A percentile compares a stretch with the other conserved stretches of the same genome.
Evolutionary conservation across 2,888 invertebrate genomes (phyloP).

Genomic region (Spisula subtruncata): DNA sequence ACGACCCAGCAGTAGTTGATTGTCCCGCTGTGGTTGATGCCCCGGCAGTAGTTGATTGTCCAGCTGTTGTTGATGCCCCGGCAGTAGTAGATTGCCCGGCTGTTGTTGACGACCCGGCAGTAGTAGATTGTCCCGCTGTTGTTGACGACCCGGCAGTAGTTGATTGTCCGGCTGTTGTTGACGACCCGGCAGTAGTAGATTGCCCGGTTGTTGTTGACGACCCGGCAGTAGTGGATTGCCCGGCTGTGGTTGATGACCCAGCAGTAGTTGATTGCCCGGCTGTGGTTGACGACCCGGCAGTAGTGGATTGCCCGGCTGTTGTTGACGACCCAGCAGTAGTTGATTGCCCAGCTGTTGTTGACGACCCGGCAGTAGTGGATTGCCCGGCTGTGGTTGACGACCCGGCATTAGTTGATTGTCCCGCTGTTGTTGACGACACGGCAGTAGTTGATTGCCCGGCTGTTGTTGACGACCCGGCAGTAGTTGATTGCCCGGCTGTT

Average conservation of each 20-base stretch:
- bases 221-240: not conserved
- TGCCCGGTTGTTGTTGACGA: not conserved
- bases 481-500: not conserved
- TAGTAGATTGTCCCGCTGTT: not conserved
- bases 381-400: not conserved
- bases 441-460: slow-evolving; percentile 7
- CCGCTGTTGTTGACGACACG: slow-evolving; percentile 1
- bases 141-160: not conserved
- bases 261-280: slow-evolving; percentile 21
- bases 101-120: not conserved
- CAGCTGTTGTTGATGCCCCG: not conserved
- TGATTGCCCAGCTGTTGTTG: not conserved
- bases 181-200: not conserved
- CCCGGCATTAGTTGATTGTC: not conserved
- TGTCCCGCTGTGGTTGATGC: not conserved
- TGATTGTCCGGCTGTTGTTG: not conserved
- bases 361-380: not conserved
- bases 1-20: not conserved
- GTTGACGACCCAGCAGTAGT: not conserved
- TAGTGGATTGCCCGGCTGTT: not conserved
- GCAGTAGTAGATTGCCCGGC: not conserved
- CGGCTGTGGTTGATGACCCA: not conserved
- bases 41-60: not conserved
- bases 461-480: slow-evolving; percentile 1
- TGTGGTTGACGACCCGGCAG: not conserved